Conservation (phyloP, 2,888 invertebrate genomes). For the Dyspetes luteomarginatus region DNA sequence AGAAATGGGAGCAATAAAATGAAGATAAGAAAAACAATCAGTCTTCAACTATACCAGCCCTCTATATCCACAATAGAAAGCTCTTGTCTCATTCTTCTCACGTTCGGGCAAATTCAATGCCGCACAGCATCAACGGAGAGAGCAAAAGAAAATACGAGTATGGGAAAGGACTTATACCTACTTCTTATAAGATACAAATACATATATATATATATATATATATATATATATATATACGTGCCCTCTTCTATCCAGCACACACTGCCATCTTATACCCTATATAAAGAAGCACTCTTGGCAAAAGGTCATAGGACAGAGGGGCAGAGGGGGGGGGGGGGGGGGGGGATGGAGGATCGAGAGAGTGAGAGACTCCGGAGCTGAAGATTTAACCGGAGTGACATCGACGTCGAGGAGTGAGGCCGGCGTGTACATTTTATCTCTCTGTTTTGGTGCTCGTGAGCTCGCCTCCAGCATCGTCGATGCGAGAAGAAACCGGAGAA, state of each 20-base stretch:
- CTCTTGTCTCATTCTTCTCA: slow-evolving; percentile 14
- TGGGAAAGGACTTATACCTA: slow-evolving; percentile 36
- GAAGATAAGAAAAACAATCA: neutral
- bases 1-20: neutral
- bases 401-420: slow-evolving; percentile 54
- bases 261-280: neutral
- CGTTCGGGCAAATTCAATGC: slow-evolving; percentile 41
- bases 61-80: neutral
- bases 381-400: slow-evolving; percentile 65
- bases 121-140: neutral
- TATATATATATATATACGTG: neutral
- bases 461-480: slow-evolving; percentile 53
- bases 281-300: neutral
- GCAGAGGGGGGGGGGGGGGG: slow-evolving; percentile 15
- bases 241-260: neutral
- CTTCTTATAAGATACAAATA: neutral
- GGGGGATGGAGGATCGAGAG: slow-evolving; percentile 58
- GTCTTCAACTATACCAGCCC: neutral
- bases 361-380: slow-evolving; percentile 45
- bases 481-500: slow-evolving; percentile 64
- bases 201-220: neutral
- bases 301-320: neutral
- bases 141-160: slow-evolving; percentile 14
- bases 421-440: slow-evolving; percentile 1
- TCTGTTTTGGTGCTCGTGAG: neutral